These are phyloP conservation scores for Nezara viridula DNA, from an alignment of 2,888 invertebrate species.

Conservation along the genomic window DNA sequence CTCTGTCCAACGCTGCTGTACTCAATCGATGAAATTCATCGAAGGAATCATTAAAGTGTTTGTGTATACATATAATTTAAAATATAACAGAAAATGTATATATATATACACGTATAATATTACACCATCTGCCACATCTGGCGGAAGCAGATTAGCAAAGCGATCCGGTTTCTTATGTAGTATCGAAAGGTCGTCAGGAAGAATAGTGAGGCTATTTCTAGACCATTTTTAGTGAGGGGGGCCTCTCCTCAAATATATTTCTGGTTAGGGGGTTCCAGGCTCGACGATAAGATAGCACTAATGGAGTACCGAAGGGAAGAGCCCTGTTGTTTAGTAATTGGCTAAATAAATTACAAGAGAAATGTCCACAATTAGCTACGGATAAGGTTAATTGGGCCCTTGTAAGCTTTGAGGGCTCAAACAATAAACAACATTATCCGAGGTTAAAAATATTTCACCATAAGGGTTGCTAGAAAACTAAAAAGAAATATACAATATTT, in stretches of 20 bases:
- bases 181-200: not conserved
- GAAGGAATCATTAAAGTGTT: too few species aligned
- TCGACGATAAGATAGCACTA: not conserved
- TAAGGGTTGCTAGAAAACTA: not conserved
- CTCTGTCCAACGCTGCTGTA: too few species aligned
- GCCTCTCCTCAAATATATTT: not conserved
- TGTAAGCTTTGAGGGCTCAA: not conserved
- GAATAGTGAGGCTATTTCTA: not conserved
- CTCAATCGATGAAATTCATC: too few species aligned
- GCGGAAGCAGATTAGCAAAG: not conserved
- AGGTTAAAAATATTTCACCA: not conserved
- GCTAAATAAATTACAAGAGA: not conserved
- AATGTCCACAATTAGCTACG: not conserved
- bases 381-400: slow-evolving; percentile 6
- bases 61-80: too few species aligned
- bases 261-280: too few species aligned
- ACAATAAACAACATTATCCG: not conserved
- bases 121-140: not conserved
- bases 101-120: not conserved
- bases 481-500: not conserved
- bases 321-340: not conserved
- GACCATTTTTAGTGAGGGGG: not conserved
- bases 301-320: not conserved
- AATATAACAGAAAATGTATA: too few species aligned
- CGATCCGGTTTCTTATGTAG: not conserved